Percentiles rank a stretch among this genome's conserved stretches.
Conservation (phyloP, 2,888 invertebrate genomes). For the Anthophora plumipes region DNA sequence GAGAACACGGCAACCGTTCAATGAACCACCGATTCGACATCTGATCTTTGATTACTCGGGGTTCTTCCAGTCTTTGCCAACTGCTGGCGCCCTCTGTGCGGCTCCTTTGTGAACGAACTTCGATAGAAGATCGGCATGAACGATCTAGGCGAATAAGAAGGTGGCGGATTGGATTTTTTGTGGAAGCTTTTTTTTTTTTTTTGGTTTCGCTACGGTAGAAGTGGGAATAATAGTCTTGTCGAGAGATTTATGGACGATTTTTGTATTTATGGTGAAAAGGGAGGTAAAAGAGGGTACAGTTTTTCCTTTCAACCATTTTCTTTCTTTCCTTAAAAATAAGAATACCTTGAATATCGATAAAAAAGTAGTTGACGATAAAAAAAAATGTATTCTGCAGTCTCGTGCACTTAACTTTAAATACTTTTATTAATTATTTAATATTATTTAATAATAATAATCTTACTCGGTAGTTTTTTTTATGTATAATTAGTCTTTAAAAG, state of each 20-base stretch:
- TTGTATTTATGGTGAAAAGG: background rate
- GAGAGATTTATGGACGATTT: slow-evolving; percentile 4
- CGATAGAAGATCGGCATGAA: background rate
- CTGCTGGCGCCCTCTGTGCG: background rate
- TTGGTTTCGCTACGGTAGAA: background rate
- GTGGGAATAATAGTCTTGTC: background rate
- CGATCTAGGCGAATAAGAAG: background rate
- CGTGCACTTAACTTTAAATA: too few relatives aligned
- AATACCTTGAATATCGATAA: too few relatives aligned
- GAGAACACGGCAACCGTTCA: slow-evolving; percentile 21
- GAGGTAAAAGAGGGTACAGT: too few relatives aligned
- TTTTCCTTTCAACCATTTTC: too few relatives aligned
- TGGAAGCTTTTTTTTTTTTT: background rate
- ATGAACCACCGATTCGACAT: slow-evolving; percentile 43
- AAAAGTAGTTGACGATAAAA: too few relatives aligned
- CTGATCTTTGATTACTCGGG: slow-evolving; percentile 58
- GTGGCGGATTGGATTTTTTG: slow-evolving; percentile 21
- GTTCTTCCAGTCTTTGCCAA: slow-evolving; percentile 10
- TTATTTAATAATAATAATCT: too few relatives aligned
- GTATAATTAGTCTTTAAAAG: too few relatives aligned
- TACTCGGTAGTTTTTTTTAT: too few relatives aligned
- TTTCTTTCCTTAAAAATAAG: too few relatives aligned
- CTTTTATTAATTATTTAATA: too few relatives aligned
- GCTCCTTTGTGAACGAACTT: background rate
- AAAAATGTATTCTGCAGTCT: too few relatives aligned